phyloP scores from a whole-genome alignment of 2,797 vertebrate species.

The Cottoperca gobio region DNA sequence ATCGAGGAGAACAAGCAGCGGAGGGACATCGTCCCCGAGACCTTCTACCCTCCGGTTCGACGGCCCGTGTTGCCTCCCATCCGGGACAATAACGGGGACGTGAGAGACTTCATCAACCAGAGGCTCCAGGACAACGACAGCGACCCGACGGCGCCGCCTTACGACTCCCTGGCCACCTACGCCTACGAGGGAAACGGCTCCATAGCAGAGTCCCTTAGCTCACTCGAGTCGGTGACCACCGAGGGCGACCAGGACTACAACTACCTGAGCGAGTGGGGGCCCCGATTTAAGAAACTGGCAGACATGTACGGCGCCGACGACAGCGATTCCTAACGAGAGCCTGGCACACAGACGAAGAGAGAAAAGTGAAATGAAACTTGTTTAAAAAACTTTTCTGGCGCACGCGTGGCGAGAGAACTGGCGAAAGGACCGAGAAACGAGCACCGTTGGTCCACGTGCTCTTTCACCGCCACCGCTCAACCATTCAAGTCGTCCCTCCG shows the following conservation, averaged over 20 bases:
- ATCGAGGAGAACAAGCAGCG: slow-evolving; percentile 92
- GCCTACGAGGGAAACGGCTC: slow-evolving; percentile 96
- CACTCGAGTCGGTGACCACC: slow-evolving; percentile 91
- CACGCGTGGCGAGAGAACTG: slow-evolving; percentile 14
- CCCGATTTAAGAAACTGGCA: slow-evolving; percentile 95
- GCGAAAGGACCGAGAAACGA: slow-evolving; percentile 40
- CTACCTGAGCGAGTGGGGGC: slow-evolving; percentile 96
- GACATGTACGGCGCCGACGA: slow-evolving; percentile 94
- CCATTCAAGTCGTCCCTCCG: slow-evolving; percentile 54
- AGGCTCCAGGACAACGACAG: slow-evolving; percentile 93
- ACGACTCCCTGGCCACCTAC: slow-evolving; percentile 97
- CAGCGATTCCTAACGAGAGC: slow-evolving; percentile 90
- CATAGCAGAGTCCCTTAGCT: slow-evolving; percentile 93
- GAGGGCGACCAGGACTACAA: slow-evolving; percentile 95
- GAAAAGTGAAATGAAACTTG: background rate
- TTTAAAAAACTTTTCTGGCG: slow-evolving; percentile 18
- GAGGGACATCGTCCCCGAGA: slow-evolving; percentile 92
- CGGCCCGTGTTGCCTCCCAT: slow-evolving; percentile 75
- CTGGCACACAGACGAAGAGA: slow-evolving; percentile 26
- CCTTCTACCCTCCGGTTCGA: slow-evolving; percentile 87
- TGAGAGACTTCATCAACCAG: slow-evolving; percentile 96
- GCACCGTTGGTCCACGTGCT: slow-evolving; percentile 55
- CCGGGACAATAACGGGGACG: slow-evolving; percentile 89
- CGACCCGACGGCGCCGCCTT: slow-evolving; percentile 93
- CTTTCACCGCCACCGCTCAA: slow-evolving; percentile 54